These are phyloP conservation scores for Elgonia sp. DNA, from an alignment of 2,888 invertebrate genomes.

Conservation along the genomic window DNA sequence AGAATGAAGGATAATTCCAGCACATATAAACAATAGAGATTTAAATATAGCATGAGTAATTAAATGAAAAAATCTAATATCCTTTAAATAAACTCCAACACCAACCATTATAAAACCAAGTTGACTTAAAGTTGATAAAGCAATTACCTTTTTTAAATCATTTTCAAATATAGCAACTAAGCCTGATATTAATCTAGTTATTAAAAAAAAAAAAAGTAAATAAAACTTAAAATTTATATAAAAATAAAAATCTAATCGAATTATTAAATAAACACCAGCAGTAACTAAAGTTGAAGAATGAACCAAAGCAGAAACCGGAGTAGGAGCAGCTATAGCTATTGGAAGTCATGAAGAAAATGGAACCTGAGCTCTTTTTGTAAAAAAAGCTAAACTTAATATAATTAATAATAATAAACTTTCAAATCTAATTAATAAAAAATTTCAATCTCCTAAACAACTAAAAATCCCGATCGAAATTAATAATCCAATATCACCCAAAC, in stretches of 20 bases:
- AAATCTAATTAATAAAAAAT: conserved; percentile 87
- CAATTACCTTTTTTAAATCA: conserved; percentile 94
- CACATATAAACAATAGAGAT: conserved; percentile 92
- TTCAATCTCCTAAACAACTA: conserved; percentile 65
- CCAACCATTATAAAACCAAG: conserved; percentile 92
- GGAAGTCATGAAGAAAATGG: conserved; percentile 93
- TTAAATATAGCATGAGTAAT: conserved; percentile 93
- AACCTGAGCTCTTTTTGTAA: conserved; percentile 94
- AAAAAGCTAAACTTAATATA: conserved; percentile 87
- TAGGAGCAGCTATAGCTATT: conserved; percentile 92
- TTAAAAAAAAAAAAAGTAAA: conserved; percentile 57
- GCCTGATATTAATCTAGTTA: conserved; percentile 90
- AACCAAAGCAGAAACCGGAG: conserved; percentile 92
- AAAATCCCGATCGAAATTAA: conserved; percentile 71
- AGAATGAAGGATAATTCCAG: conserved; percentile 91
- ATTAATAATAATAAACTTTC: conserved; percentile 78
- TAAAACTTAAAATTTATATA: conserved; percentile 82
- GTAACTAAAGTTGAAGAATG: conserved; percentile 94
- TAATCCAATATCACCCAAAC: conserved; percentile 84
- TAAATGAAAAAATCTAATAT: conserved; percentile 91
- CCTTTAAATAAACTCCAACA: conserved; percentile 88
- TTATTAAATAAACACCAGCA: conserved; percentile 92
- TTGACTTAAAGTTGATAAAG: conserved; percentile 92
- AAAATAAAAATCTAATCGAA: conserved; percentile 86
- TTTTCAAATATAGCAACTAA: conserved; percentile 89